Base-by-base conservation (phyloP, 1,140 invertebrate species). In the Himalopsyche phryganea region DNA sequence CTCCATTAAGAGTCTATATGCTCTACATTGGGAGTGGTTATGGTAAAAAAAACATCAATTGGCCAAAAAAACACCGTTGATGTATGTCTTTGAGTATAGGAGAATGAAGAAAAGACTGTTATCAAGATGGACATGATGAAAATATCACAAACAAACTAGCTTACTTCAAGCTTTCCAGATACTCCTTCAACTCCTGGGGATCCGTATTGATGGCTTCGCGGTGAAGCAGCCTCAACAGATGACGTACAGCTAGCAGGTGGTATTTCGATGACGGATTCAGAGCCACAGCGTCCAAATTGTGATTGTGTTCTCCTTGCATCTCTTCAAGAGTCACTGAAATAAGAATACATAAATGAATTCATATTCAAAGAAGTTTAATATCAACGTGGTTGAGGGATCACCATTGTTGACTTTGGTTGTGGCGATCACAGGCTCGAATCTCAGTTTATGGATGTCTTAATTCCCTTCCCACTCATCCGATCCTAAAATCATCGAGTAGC, bases 121-220 rank as follows among this genome's bases (percentile, higher is more conserved):
- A n/a, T n/a, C n/a, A n/a, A n/a, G n/a, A n/a, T n/a, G n/a, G n/a
- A n/a, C n/a, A n/a, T n/a, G n/a, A n/a, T n/a, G n/a, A n/a, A n/a
- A n/a, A n/a, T n/a, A n/a, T n/a, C n/a, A n/a, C n/a, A n/a, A n/a
- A n/a, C n/a, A n/a, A n/a, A n/a, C n/a, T n/a, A n/a, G n/a, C 49
- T 53, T 18, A 53, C 50, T 53, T 28, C 23, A 53, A 14, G 1
- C 40, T 44, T 10, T 32, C n/a, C n/a, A 53, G 40, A 15, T 53
- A 53, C 11, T 53, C 50, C 50, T 33, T 53, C 11, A 53, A 28
- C 20, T 53, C 50, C 1, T 44, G 40, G 6, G 6, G 32, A 32
- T 53, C 50, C 5, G 40, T 44, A 14, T 23, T 23, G 9, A 38
- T 9, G 14, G n/a, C 50, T 15, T 53, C 50, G 9, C 50, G 40